Evolutionary conservation across 2,888 invertebrate species (phyloP).

Genomic region (Drosophila seclusa): DNA sequence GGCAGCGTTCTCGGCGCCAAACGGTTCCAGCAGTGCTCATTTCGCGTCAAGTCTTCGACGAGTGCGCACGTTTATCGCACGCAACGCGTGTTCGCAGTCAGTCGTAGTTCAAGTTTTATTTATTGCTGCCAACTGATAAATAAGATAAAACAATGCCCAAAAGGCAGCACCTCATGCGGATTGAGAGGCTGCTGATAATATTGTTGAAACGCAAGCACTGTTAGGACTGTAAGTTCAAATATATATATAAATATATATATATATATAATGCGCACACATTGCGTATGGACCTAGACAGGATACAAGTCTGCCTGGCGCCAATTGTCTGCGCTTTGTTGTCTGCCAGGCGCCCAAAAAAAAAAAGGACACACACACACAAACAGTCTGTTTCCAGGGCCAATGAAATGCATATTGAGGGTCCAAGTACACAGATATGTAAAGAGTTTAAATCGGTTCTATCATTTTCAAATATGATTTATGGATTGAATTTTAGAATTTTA

Average conservation of each 20-base stretch:
- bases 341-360: constrained; percentile 32
- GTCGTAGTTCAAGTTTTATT: constrained; percentile 4
- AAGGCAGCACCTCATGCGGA: constrained; percentile 24
- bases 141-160: constrained; percentile 43
- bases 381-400: constrained; percentile 13
- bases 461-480: neutral
- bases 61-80: constrained; percentile 37
- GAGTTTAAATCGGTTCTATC: constrained; percentile 33
- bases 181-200: constrained; percentile 54
- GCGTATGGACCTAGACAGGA: constrained; percentile 25
- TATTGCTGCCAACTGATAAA: constrained; percentile 3
- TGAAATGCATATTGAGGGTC: constrained; percentile 44
- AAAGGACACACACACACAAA: constrained; percentile 3
- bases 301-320: constrained; percentile 73
- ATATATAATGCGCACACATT: constrained; percentile 30
- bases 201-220: constrained; percentile 66
- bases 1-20: constrained; percentile 21
- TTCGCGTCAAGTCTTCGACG: constrained; percentile 48
- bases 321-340: constrained; percentile 52
- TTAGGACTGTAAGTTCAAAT: constrained; percentile 37
- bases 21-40: constrained; percentile 38
- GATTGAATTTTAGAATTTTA: neutral
- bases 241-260: neutral
- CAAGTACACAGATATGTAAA: constrained; percentile 3
- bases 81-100: neutral